Percentiles rank a stretch among this genome's conserved stretches.
Evolutionary conservation across 1,140 invertebrate genomes (phyloP).

Genomic region (Drosophila setifemur): DNA sequence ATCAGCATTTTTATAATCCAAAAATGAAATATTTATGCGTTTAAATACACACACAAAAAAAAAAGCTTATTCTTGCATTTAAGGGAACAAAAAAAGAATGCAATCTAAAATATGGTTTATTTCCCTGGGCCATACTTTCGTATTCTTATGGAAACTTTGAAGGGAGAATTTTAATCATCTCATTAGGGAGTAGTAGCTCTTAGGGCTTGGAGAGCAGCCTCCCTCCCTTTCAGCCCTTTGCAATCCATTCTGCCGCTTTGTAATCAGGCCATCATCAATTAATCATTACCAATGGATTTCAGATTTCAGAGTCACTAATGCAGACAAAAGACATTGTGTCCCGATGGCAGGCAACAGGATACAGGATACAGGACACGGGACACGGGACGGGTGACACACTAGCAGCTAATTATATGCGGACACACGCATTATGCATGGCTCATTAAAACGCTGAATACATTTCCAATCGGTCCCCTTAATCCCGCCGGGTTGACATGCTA

Average conservation of each 20-base stretch:
- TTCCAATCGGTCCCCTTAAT: conserved; percentile 61
- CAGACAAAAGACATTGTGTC: conserved; percentile 36
- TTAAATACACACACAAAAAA: too few relatives aligned
- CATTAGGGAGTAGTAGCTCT: conserved; percentile 1
- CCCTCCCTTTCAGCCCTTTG: neutral
- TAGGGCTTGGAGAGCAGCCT: neutral
- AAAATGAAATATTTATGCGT: too few relatives aligned
- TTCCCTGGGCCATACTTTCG: too few relatives aligned
- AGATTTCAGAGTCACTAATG: conserved; percentile 25
- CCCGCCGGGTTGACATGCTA: conserved; percentile 57
- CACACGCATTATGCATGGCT: conserved; percentile 62
- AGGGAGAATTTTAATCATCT: neutral
- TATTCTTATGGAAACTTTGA: too few relatives aligned
- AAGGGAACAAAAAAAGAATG: too few relatives aligned
- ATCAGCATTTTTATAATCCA: too few relatives aligned
- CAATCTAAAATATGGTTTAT: too few relatives aligned
- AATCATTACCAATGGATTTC: conserved; percentile 37
- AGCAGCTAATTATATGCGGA: conserved; percentile 64
- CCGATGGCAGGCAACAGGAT: conserved; percentile 1
- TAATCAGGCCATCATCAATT: conserved; percentile 45
- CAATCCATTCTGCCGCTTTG: neutral
- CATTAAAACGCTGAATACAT: conserved; percentile 66
- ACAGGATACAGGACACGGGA: conserved; percentile 2
- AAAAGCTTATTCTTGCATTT: too few relatives aligned
- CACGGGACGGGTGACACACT: conserved; percentile 31